Evolutionary conservation across 2,797 vertebrate genomes (phyloP), one percentile per base, ranked within the genome.

Genomic region (Amblyraja radiata): DNA sequence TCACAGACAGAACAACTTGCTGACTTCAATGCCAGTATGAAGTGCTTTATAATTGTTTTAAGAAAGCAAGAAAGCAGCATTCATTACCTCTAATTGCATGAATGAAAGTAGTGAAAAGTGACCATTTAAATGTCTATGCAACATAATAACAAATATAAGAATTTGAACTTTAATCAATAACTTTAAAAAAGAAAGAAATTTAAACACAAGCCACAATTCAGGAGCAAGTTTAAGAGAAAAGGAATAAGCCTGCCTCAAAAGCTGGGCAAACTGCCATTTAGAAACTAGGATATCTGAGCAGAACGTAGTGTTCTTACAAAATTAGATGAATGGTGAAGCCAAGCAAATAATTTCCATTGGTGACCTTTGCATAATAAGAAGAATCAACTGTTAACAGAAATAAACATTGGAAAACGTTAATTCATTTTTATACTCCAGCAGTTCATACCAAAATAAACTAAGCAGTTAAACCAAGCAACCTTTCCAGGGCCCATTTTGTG

Each of bases 351-450:
- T 76, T 92, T 92, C 36, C 36, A 92, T n/a, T 92, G 63, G 71
- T 92, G 90, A 74, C 71, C 90, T 92, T 92, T 92, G 54, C 90
- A 73, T 92, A 92, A 76, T 90, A 71, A 25, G 39, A 92, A 92
- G 71, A 76, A 28, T 36, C 68, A 92, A 92, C 71, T 54, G 36
- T 76, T 36, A 46, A 92, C 39, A 92, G 90, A 39, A 28, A 58
- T 58, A 92, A 74, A 54, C 90, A 74, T 74, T 65, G 46, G 21
- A 68, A 90, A 84, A 90, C 58, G 28, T 81, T 23, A 36, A 68
- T 54, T 88, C n/a, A 10, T 9, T 68, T 88, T 88, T 88, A 68
- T 68, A 92, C 71, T 39, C 54, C 23, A 25, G 39, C 10, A 74
- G 39, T 25, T 28, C 11, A 25, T n/a, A 76, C 1, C 58, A 92